Evolutionary conservation across 2,797 vertebrate genomes (phyloP).

Genomic region (Diplodus sargus): DNA sequence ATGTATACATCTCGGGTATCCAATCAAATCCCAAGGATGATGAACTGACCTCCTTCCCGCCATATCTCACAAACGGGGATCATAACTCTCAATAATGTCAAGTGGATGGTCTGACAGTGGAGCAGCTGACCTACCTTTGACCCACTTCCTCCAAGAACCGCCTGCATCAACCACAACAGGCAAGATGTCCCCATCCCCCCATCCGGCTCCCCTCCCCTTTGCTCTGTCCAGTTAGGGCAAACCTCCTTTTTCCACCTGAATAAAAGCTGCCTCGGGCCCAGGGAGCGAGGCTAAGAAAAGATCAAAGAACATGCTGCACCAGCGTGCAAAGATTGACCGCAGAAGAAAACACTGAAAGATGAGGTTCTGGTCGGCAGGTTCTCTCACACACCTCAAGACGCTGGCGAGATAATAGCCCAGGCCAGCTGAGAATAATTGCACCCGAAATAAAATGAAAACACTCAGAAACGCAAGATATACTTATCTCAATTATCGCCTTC

Average conservation of each 20-base stretch:
- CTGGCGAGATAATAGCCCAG: neutral
- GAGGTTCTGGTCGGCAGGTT: slow-evolving; percentile 20
- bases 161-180: slow-evolving; percentile 46
- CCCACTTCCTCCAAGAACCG: slow-evolving; percentile 57
- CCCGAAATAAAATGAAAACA: neutral
- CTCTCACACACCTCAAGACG: slow-evolving; percentile 3
- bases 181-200: slow-evolving; percentile 38
- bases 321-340: slow-evolving; percentile 34
- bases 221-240: slow-evolving; percentile 57
- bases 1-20: slow-evolving; percentile 58
- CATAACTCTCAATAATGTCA: slow-evolving; percentile 63
- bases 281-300: slow-evolving; percentile 54
- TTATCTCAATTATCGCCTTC: neutral
- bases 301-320: slow-evolving; percentile 61
- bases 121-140: slow-evolving; percentile 68
- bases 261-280: slow-evolving; percentile 46
- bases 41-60: slow-evolving; percentile 42
- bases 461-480: neutral
- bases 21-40: slow-evolving; percentile 71
- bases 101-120: slow-evolving; percentile 40
- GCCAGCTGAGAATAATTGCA: neutral
- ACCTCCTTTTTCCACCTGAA: slow-evolving; percentile 67
- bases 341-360: slow-evolving; percentile 5
- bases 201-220: neutral
- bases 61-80: slow-evolving; percentile 35